A percentile compares a stretch with the other conserved stretches of the same genome.
Conservation (phyloP, 2,888 invertebrate species). For the Drosophila affinis region DNA sequence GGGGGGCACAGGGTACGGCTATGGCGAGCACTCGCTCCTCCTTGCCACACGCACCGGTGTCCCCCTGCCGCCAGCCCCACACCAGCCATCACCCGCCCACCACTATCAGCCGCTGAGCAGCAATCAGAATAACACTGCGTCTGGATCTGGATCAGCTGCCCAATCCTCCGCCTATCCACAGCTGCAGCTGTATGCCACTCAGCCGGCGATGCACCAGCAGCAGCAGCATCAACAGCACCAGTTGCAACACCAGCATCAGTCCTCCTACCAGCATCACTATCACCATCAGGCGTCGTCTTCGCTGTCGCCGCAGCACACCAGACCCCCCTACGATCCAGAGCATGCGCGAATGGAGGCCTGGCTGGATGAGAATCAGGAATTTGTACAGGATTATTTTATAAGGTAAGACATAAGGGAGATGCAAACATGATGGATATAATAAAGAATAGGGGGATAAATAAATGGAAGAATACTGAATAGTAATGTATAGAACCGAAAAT, state of each 20-base stretch:
- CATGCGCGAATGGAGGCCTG: slow-evolving; percentile 96
- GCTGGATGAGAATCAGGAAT: slow-evolving; percentile 98
- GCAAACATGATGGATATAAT: too few relatives aligned
- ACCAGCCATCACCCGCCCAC: slow-evolving; percentile 71
- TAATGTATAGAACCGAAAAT: too few relatives aligned
- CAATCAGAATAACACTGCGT: slow-evolving; percentile 18
- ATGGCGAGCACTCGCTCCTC: slow-evolving; percentile 84
- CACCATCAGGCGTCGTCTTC: slow-evolving; percentile 59
- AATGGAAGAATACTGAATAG: too few relatives aligned
- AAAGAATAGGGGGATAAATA: background rate
- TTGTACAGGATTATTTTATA: slow-evolving; percentile 96
- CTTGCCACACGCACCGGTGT: slow-evolving; percentile 84
- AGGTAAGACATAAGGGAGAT: slow-evolving; percentile 86
- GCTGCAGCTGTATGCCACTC: slow-evolving; percentile 40
- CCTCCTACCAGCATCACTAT: slow-evolving; percentile 55
- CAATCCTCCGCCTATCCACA: slow-evolving; percentile 65
- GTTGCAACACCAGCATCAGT: slow-evolving; percentile 51
- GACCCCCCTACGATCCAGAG: slow-evolving; percentile 90
- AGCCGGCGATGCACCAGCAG: slow-evolving; percentile 13
- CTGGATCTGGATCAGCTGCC: slow-evolving; percentile 34
- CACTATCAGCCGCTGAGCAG: slow-evolving; percentile 58
- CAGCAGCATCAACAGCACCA: slow-evolving; percentile 43
- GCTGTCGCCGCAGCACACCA: slow-evolving; percentile 75
- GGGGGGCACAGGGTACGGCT: slow-evolving; percentile 86
- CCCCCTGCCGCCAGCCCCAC: slow-evolving; percentile 83